A percentile compares a stretch with the other conserved stretches of the same genome.
Evolutionary conservation across 2,888 invertebrate genomes (phyloP).

Genomic region (Eilema depressum): DNA sequence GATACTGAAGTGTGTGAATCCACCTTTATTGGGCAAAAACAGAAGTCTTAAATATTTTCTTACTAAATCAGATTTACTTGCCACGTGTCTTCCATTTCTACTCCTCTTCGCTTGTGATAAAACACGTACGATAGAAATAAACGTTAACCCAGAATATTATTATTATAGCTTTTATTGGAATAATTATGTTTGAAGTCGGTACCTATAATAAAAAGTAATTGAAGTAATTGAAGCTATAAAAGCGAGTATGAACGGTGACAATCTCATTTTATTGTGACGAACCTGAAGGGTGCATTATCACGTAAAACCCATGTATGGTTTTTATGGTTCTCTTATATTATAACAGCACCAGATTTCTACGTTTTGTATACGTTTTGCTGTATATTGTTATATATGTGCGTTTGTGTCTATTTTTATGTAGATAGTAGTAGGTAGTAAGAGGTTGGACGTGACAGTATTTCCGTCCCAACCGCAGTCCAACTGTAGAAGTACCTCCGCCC

Average conservation of each 20-base stretch:
- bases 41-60: slow-evolving; percentile 33
- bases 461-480: no score
- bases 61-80: slow-evolving; percentile 11
- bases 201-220: slow-evolving; percentile 37
- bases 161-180: slow-evolving; percentile 31
- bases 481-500: no score
- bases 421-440: no score
- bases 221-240: slow-evolving; percentile 30
- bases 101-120: slow-evolving; percentile 13
- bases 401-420: not conserved
- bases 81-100: slow-evolving; percentile 14
- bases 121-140: slow-evolving; percentile 24
- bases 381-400: not conserved
- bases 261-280: slow-evolving; percentile 20
- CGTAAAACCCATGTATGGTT: not conserved
- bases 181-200: slow-evolving; percentile 32
- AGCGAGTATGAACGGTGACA: slow-evolving; percentile 18
- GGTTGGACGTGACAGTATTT: no score
- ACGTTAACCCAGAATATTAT: slow-evolving; percentile 33
- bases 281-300: not conserved
- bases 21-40: slow-evolving; percentile 19
- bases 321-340: not conserved
- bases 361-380: not conserved
- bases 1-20: slow-evolving; percentile 9
- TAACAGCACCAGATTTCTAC: not conserved